Base-by-base conservation (phyloP, 2,888 invertebrate species). In the Acleris literana region DNA sequence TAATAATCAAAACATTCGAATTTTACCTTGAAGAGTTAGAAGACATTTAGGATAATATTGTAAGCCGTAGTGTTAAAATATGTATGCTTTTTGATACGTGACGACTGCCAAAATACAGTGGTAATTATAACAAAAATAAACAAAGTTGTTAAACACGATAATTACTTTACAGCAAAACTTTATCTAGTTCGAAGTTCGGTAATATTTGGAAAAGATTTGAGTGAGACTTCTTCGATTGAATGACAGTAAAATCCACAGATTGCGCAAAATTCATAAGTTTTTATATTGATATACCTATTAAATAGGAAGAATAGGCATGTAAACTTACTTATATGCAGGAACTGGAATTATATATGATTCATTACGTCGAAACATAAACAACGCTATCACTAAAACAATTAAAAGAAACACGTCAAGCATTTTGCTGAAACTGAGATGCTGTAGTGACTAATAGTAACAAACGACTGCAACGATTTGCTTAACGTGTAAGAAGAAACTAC, bases 361-460 rank as follows among this genome's bases (percentile, higher is more conserved):
- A 49, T 13, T 46, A 4, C 4, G 48, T 56, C 51, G 2, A 56
- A 63, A 43, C 43, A 44, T 25, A 29, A 56, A 51, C 63, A 56
- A 63, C 56, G 51, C 44, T 56, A 51, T 44, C 25, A 43, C 18
- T 56, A 51, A 56, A 56, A 56, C 39, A 18, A 43, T n/a, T 43
- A 63, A 63, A 16, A 63, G 18, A 43, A 63, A 22, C 5, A 63
- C 16, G 17, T 56, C 56, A 18, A 63, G 56, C 39, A 63, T 49
- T 49, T 49, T 49, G 39, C 39, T 11, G 4, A 13, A 39, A 39
- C 39, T 39, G 13, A 39, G 11, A 39, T 39, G 39, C 13, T 13
- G 4, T 13, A 13, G 39, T 13, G 11, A 13, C 3, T 11, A 39
- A 11, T 39, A 39, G 39, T 39, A 13, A 39, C 39, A 13, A 13